Conservation (phyloP, 2,797 vertebrate species). For the Sebastes goodei region DNA sequence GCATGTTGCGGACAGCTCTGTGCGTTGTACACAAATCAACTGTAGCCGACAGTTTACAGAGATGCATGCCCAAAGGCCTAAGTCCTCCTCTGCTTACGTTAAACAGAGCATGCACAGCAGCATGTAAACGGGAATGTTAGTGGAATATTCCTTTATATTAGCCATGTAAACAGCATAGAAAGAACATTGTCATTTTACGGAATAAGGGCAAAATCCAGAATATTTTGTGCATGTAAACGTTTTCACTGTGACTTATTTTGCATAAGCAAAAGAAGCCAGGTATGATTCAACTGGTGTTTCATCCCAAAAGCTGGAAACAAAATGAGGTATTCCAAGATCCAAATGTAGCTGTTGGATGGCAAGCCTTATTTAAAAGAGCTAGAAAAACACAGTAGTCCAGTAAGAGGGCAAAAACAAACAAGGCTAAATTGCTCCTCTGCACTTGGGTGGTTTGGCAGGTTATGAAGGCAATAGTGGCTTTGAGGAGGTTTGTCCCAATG, state of each 20-base stretch:
- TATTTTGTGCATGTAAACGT: no score
- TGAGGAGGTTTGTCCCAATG: slow-evolving; percentile 82
- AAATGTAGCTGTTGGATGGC: slow-evolving; percentile 76
- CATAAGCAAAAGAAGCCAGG: slow-evolving; percentile 39
- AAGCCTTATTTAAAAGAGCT: slow-evolving; percentile 68
- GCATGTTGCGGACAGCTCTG: no score
- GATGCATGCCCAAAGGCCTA: no score
- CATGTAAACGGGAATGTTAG: no score
- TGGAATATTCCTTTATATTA: no score
- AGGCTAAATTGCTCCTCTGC: slow-evolving; percentile 78
- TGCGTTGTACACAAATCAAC: no score
- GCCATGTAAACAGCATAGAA: no score
- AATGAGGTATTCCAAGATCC: slow-evolving; percentile 56
- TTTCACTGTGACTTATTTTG: slow-evolving; percentile 9
- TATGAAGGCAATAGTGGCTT: slow-evolving; percentile 80
- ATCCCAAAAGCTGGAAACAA: slow-evolving; percentile 45
- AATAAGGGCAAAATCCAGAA: no score
- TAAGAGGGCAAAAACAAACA: slow-evolving; percentile 81
- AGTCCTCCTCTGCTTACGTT: no score
- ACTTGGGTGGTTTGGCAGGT: slow-evolving; percentile 84
- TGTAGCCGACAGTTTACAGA: no score
- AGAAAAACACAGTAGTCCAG: slow-evolving; percentile 78
- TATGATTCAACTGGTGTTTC: slow-evolving; percentile 60
- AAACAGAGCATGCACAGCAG: no score
- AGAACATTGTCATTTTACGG: no score